Evolutionary conservation across 2,888 invertebrate species (phyloP).

Genomic region (Pediacus dermestoides): DNA sequence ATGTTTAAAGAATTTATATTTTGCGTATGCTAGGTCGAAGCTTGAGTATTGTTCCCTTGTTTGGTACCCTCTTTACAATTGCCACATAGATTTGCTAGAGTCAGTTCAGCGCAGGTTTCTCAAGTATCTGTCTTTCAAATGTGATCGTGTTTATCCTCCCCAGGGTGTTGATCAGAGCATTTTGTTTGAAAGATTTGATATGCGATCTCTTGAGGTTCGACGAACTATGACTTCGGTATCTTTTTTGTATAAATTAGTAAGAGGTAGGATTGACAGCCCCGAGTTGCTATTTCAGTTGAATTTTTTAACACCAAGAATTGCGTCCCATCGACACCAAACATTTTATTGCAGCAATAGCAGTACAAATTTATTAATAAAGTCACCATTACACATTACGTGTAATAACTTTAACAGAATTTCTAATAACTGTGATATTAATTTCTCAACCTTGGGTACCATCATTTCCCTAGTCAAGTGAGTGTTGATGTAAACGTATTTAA

Average conservation of each 20-base stretch:
- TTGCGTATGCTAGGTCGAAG: constrained; percentile 1
- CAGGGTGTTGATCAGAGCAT: not conserved
- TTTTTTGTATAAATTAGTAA: constrained; percentile 4
- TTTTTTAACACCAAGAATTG: too few relatives aligned
- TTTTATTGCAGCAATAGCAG: too few relatives aligned
- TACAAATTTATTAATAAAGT: too few relatives aligned
- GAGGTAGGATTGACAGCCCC: constrained; percentile 3
- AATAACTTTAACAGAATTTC: too few relatives aligned
- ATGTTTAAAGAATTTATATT: not conserved
- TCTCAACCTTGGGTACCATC: too few relatives aligned
- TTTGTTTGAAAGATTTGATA: not conserved
- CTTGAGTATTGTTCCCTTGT: constrained; percentile 5
- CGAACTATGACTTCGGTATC: not conserved
- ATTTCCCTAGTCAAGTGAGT: too few relatives aligned
- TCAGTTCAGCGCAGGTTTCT: constrained; percentile 3
- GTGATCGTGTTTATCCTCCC: constrained; percentile 1
- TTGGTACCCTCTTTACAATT: constrained; percentile 3
- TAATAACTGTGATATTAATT: too few relatives aligned
- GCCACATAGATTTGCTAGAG: not conserved
- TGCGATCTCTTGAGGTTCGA: not conserved
- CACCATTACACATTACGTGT: too few relatives aligned
- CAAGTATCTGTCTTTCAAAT: constrained; percentile 2
- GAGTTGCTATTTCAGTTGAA: too few relatives aligned
- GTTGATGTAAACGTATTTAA: too few relatives aligned
- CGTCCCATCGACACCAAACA: too few relatives aligned